Conservation (phyloP, 2,113 vertebrate genomes). For the Antennarius striatus region DNA sequence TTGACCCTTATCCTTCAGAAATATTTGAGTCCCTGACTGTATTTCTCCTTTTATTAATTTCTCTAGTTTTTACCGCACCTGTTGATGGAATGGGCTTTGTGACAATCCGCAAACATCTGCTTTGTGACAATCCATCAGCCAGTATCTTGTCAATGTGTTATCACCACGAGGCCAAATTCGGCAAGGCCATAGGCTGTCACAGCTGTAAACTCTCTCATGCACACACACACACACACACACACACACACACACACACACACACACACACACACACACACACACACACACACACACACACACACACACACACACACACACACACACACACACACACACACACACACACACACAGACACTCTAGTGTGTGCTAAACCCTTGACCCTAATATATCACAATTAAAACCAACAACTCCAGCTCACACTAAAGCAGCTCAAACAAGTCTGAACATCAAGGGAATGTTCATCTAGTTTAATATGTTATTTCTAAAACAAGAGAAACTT, state of each 20-base stretch:
- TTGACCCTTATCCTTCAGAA: not conserved
- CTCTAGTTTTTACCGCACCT: conserved; percentile 25
- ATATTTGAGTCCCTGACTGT: not conserved
- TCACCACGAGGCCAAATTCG: conserved; percentile 65
- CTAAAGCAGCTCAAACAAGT: conserved; percentile 4
- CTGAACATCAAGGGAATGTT: not conserved
- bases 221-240: conserved; percentile 15
- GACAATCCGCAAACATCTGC: conserved; percentile 33
- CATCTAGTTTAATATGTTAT: not conserved
- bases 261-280: conserved; percentile 6
- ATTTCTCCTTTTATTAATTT: conserved; percentile 9
- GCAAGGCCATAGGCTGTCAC: conserved; percentile 73
- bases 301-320: not conserved
- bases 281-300: no score
- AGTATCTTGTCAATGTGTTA: conserved; percentile 74
- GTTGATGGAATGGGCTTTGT: conserved; percentile 42
- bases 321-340: not conserved
- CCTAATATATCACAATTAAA: conserved; percentile 15
- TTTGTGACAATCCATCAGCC: conserved; percentile 39
- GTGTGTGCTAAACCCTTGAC: conserved; percentile 8
- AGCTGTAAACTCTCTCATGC: conserved; percentile 77
- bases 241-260: conserved; percentile 14
- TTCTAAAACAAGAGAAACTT: no score
- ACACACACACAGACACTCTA: conserved; percentile 2
- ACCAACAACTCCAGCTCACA: not conserved